Base-by-base conservation (phyloP, 2,797 vertebrate genomes). In the Distichodus sexfasciatus region DNA sequence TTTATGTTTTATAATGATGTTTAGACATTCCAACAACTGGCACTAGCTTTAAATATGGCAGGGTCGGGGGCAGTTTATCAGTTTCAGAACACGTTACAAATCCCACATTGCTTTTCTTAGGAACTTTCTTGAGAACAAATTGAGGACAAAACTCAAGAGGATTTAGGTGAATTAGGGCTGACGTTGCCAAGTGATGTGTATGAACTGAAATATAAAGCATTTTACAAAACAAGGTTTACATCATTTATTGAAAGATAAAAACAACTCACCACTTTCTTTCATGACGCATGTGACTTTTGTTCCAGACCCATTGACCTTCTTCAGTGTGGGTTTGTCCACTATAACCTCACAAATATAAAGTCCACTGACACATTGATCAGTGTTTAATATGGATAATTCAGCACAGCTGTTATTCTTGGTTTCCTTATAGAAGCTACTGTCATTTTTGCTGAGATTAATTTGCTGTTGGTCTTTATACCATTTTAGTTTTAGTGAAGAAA, bases 261-360 rank as follows among this genome's bases (percentile, higher is more conserved):
- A 3, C 28, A 24, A 61, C 58, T 61, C 21, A 70, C 58, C 21
- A 1, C 14, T 14, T 2, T 23, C 1, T 11, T 2, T 5, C 8
- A 12, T 0, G 24, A 6, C n/a, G n/a, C n/a, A 9, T 14, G 10
- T 40, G 2, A 69, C 23, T 0, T 28, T n/a, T 2, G 66, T 69
- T 4, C 44, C 43, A 0, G 10, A 2, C 19, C 66, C 66, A 0
- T 31, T 29, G 7, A 41, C 12, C 0, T 0, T 29, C 1, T 3
- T 0, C 11, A 69, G 55, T 0, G 1, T 1, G 4, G 66, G 66
- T 2, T 41, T 24, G 24, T 69, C 66, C n/a, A 31, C 10, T 15
- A 17, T 60, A 23, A 60, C 44, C 15, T 51, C 12, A 60, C 66
- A 69, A 7, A 40, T 21, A 41, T 60, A 60, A 31, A 31, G 1